Evolutionary conservation across 2,888 invertebrate species (phyloP).

Genomic region (Ennomos quercinarius): DNA sequence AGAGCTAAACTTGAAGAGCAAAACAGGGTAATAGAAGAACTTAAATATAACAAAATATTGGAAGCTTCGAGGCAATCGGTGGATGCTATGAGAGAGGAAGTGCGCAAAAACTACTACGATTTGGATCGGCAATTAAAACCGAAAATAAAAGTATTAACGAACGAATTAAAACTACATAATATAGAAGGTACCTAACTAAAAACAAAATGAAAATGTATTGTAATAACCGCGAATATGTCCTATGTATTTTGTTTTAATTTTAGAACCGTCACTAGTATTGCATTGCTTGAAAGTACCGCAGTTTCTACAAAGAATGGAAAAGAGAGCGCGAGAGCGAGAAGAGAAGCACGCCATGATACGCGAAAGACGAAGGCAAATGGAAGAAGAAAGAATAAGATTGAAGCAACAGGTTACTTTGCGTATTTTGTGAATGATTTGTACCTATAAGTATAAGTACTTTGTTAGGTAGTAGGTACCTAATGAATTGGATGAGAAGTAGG

Average conservation of each 20-base stretch:
- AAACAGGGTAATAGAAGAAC: slow-evolving; percentile 89
- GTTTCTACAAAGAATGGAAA: slow-evolving; percentile 90
- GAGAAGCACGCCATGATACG: slow-evolving; percentile 80
- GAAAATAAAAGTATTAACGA: slow-evolving; percentile 83
- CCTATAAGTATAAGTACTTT: not conserved
- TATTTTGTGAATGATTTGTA: not conserved
- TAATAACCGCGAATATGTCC: not conserved
- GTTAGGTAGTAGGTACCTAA: too few species aligned
- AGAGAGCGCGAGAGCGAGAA: slow-evolving; percentile 88
- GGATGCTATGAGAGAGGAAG: slow-evolving; percentile 83
- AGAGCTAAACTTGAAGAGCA: slow-evolving; percentile 89
- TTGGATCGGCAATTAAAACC: slow-evolving; percentile 84
- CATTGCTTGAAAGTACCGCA: slow-evolving; percentile 87
- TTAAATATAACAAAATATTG: slow-evolving; percentile 89
- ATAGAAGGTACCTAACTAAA: slow-evolving; percentile 66
- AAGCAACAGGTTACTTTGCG: slow-evolving; percentile 71
- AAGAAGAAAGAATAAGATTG: slow-evolving; percentile 74
- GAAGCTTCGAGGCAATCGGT: slow-evolving; percentile 87
- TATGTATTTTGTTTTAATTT: slow-evolving; percentile 33
- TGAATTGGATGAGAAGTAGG: too few species aligned
- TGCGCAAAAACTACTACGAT: slow-evolving; percentile 83
- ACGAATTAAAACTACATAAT: slow-evolving; percentile 74
- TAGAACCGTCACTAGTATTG: slow-evolving; percentile 72
- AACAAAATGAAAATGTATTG: not conserved
- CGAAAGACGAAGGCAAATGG: slow-evolving; percentile 78